Evolutionary conservation across 2,888 invertebrate genomes (phyloP), one percentile per base, ranked within the genome.

Genomic region (Merodon equestris): DNA sequence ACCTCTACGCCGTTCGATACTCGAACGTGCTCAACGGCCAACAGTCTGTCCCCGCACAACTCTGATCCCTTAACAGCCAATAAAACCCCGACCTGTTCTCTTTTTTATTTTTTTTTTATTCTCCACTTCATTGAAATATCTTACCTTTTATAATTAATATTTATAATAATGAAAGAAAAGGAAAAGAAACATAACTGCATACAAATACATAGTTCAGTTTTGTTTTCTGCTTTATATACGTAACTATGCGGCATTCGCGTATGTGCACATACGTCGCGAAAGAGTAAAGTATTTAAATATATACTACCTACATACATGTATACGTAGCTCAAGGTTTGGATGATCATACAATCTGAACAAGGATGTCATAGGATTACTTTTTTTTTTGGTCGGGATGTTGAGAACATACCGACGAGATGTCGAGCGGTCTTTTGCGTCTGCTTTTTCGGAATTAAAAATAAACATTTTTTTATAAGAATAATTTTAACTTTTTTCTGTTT

Each of bases 391-490:
- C 27, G 27, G 3, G 2, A 7, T 27, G 27, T 27, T 7, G 27
- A 27, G 7, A 7, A 27, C 27, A 27, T 27, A 7, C 2, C 27
- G 7, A 27, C 27, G 27, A 2, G 27, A 27, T 4, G 2, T 27
- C 27, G 27, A 27, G 7, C 27, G 27, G 2, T 27, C 27, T 27
- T 7, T 27, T 27, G 7, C n/a, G n/a, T n/a, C n/a, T n/a, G n/a
- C n/a, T n/a, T n/a, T n/a, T n/a, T n/a, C 7, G 3, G 27, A 27
- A 27, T 27, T 72, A 57, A 72, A 77, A 77, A 68, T 72, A 72
- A 72, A 77, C 67, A 42, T 77, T 18, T 72, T 27, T 7, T 74
- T 72, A 72, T 61, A 77, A 77, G 72, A 77, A 77, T 72, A 67
- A 63, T 74, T 70, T 68, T 42, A 44, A 57, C 63, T 53, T 61